Evolutionary conservation across 2,888 invertebrate genomes (phyloP).

Genomic region (Agonum fuliginosum): DNA sequence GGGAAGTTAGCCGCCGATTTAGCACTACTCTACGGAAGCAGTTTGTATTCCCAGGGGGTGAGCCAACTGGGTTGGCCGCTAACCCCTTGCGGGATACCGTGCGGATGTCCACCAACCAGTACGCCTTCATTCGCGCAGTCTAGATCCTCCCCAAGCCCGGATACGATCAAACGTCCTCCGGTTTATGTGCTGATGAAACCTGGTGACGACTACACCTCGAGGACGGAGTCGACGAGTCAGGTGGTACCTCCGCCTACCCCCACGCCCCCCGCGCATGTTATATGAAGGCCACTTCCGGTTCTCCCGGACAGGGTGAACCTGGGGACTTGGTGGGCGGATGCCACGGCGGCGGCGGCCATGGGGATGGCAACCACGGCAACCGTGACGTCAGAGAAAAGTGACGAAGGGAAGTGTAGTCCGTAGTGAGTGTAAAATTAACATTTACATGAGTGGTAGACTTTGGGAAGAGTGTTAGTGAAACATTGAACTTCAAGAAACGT

Average conservation of each 20-base stretch:
- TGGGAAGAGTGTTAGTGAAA: slow-evolving; percentile 63
- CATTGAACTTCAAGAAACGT: background rate
- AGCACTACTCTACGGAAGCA: slow-evolving; percentile 79
- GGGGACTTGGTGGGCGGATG: slow-evolving; percentile 72
- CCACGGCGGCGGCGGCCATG: slow-evolving; percentile 71
- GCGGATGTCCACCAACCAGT: slow-evolving; percentile 71
- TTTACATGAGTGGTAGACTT: too few relatives aligned
- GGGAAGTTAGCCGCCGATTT: slow-evolving; percentile 81
- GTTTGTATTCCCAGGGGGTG: slow-evolving; percentile 74
- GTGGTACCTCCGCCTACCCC: slow-evolving; percentile 64
- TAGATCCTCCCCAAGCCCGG: slow-evolving; percentile 69
- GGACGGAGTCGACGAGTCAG: slow-evolving; percentile 73
- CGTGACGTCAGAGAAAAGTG: slow-evolving; percentile 64
- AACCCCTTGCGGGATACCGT: slow-evolving; percentile 74
- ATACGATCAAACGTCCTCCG: slow-evolving; percentile 74
- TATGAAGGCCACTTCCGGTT: slow-evolving; percentile 90
- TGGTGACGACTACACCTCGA: slow-evolving; percentile 71
- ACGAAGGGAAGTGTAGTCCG: slow-evolving; percentile 69
- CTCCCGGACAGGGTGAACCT: slow-evolving; percentile 83
- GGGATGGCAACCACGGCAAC: slow-evolving; percentile 64
- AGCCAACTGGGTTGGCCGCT: slow-evolving; percentile 71
- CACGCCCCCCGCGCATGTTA: slow-evolving; percentile 78
- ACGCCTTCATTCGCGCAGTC: slow-evolving; percentile 66
- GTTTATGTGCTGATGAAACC: slow-evolving; percentile 81
- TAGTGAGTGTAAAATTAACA: slow-evolving; percentile 65